Evolutionary conservation across 2,888 invertebrate species (phyloP).

Genomic region (Latrodectus elegans): DNA sequence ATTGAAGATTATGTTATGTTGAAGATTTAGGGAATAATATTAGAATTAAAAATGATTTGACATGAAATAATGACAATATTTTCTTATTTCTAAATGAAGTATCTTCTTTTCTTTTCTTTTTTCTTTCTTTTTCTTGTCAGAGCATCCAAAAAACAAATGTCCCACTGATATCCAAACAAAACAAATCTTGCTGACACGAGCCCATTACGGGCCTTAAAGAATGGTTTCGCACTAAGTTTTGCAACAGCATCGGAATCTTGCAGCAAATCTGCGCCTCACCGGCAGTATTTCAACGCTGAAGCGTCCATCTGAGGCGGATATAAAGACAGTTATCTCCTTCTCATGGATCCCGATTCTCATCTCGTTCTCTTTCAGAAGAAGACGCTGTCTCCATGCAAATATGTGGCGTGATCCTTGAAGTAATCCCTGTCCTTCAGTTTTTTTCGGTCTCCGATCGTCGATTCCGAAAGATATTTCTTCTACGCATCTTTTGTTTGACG

Average conservation of each 20-base stretch:
- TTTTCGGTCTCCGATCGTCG: not conserved
- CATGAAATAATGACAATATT: no score
- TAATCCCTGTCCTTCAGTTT: constrained; percentile 3
- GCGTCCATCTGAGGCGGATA: constrained; percentile 5
- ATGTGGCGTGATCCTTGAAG: not conserved
- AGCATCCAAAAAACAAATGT: no score
- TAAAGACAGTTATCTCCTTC: constrained; percentile 4
- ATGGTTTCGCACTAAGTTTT: not conserved
- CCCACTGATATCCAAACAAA: not conserved
- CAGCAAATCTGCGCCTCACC: not conserved
- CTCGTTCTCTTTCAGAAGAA: not conserved
- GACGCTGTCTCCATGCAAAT: constrained; percentile 14
- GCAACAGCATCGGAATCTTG: not conserved
- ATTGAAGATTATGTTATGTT: no score
- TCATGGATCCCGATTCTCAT: not conserved
- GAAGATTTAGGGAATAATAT: no score
- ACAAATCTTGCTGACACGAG: not conserved
- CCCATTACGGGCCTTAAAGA: not conserved
- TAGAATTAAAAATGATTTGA: no score
- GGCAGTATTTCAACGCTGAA: not conserved
- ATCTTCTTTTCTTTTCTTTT: no score
- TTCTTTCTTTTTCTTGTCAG: no score
- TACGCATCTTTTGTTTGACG: not conserved
- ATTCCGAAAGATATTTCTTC: not conserved
- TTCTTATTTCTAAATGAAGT: no score